Evolutionary conservation across 2,888 invertebrate genomes (phyloP).

Genomic region (Drosophila pullipes): DNA sequence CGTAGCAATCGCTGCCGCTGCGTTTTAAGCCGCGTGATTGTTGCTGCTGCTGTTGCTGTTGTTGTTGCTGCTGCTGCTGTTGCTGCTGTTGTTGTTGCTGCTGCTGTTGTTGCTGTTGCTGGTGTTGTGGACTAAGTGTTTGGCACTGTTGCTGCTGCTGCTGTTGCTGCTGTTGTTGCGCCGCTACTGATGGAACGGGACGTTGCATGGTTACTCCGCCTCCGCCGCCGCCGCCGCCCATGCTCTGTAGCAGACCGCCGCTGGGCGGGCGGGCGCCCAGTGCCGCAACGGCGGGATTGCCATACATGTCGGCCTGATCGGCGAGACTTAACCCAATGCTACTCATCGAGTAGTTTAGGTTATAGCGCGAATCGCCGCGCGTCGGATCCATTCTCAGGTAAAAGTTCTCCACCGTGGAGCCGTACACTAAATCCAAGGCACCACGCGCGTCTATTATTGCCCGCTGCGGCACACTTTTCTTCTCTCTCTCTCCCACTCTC

Average conservation of each 20-base stretch:
- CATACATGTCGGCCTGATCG: conserved; percentile 93
- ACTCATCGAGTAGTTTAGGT: conserved; percentile 93
- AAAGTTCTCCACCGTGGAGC: conserved; percentile 85
- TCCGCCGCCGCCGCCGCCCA: conserved; percentile 82
- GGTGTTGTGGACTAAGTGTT: conserved; percentile 79
- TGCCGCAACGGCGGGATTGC: conserved; percentile 85
- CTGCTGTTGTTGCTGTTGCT: conserved; percentile 73
- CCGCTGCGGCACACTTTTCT: conserved; percentile 64
- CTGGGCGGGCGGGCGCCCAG: conserved; percentile 87
- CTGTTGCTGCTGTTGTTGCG: conserved; percentile 72
- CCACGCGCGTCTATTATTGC: conserved; percentile 83
- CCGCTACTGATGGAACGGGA: conserved; percentile 82
- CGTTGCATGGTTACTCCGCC: conserved; percentile 75
- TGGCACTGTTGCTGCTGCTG: conserved; percentile 47
- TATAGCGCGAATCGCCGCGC: conserved; percentile 96
- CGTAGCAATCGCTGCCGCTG: conserved; percentile 91
- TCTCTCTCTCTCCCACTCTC: neutral
- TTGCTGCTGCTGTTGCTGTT: conserved; percentile 69
- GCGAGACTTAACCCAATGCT: conserved; percentile 92
- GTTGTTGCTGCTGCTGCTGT: conserved; percentile 66
- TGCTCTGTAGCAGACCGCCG: conserved; percentile 86
- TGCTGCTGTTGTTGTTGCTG: conserved; percentile 64
- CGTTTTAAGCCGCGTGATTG: conserved; percentile 88
- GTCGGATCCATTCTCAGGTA: conserved; percentile 91
- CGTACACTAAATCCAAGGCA: conserved; percentile 79